These are phyloP conservation scores for Drosophila subpulchrella DNA, from an alignment of 1,140 invertebrate species.

Conservation along the genomic window DNA sequence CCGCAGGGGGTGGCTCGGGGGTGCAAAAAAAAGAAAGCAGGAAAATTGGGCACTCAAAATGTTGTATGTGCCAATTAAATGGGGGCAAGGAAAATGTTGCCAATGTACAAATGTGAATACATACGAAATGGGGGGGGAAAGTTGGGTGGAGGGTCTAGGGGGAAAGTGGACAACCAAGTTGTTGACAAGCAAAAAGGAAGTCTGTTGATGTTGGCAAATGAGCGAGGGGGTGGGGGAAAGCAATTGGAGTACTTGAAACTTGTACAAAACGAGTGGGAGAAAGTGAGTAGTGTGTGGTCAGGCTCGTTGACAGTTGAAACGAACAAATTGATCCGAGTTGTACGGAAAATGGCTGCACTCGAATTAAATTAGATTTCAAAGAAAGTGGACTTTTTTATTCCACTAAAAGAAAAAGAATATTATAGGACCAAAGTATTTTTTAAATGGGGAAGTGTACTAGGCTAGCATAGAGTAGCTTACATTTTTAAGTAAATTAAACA, in stretches of 20 bases:
- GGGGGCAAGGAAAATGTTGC: constrained; percentile 73
- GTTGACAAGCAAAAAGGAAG: constrained; percentile 52
- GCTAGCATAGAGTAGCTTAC: too few relatives aligned
- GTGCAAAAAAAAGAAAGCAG: constrained; percentile 18
- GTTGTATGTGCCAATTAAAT: constrained; percentile 76
- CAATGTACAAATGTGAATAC: constrained; percentile 66
- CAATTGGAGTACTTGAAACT: constrained; percentile 47
- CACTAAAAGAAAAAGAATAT: too few relatives aligned
- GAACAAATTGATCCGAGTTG: constrained; percentile 39
- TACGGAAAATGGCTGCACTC: constrained; percentile 16
- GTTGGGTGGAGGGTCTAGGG: background rate
- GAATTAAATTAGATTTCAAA: background rate
- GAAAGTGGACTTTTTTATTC: background rate
- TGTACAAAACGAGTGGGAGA: constrained; percentile 28
- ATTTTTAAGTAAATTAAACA: too few relatives aligned
- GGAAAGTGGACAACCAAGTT: constrained; percentile 15
- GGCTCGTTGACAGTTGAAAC: constrained; percentile 50
- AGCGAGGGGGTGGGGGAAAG: constrained; percentile 19
- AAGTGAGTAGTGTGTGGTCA: constrained; percentile 32
- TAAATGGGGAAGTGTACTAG: too few relatives aligned
- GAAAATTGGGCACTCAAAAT: constrained; percentile 69
- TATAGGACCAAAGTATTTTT: too few relatives aligned
- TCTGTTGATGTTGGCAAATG: constrained; percentile 52
- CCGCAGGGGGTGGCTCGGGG: constrained; percentile 4
- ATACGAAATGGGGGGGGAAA: constrained; percentile 17